These are phyloP conservation scores for Euphydryas editha DNA, from an alignment of 2,888 invertebrate genomes.

Conservation along the genomic window DNA sequence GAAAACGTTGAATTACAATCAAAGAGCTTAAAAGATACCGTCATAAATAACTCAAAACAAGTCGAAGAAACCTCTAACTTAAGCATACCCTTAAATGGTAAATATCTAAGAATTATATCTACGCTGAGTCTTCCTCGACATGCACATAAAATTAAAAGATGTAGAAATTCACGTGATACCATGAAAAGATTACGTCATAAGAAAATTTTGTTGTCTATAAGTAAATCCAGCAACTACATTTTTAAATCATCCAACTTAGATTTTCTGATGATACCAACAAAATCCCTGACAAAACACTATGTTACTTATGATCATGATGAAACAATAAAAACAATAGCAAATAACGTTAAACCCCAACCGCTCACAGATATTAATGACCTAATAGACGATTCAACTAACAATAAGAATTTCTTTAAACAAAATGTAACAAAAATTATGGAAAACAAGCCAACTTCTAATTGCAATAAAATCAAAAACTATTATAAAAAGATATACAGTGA, in stretches of 20 bases:
- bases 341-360: background rate
- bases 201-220: constrained; percentile 48
- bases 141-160: constrained; percentile 45
- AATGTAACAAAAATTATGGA: background rate
- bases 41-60: background rate
- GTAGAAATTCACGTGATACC: constrained; percentile 39
- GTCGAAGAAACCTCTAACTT: constrained; percentile 43
- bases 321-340: constrained; percentile 8
- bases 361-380: background rate
- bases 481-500: background rate
- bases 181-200: constrained; percentile 47
- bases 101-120: constrained; percentile 61
- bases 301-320: constrained; percentile 44
- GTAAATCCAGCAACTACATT: constrained; percentile 43
- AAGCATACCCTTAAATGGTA: constrained; percentile 56
- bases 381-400: background rate
- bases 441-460: background rate
- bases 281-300: constrained; percentile 55
- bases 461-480: background rate
- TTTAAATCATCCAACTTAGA: constrained; percentile 55
- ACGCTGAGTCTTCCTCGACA: constrained; percentile 70
- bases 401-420: background rate
- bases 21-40: background rate
- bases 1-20: constrained; percentile 1
- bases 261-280: constrained; percentile 59